Conservation (phyloP, 2,888 invertebrate species). For the Lapara coniferarum region DNA sequence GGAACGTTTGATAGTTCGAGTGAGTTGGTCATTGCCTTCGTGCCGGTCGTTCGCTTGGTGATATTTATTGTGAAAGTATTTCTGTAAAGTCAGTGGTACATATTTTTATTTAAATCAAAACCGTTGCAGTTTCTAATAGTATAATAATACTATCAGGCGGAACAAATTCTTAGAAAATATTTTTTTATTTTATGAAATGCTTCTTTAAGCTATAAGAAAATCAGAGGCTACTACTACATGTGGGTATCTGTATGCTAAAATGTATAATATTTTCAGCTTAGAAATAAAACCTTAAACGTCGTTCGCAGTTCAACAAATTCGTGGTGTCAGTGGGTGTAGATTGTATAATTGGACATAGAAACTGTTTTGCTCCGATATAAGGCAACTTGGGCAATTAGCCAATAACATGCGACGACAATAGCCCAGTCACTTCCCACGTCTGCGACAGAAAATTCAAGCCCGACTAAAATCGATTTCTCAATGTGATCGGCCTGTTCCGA, state of each 20-base stretch:
- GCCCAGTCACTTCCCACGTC: constrained; percentile 49
- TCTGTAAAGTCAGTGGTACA: too few relatives aligned
- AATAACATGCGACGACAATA: constrained; percentile 48
- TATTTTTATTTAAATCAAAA: too few relatives aligned
- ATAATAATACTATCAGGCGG: too few relatives aligned
- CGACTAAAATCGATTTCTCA: constrained; percentile 39
- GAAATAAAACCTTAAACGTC: not conserved
- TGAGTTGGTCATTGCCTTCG: too few relatives aligned
- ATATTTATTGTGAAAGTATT: too few relatives aligned
- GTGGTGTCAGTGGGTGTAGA: constrained; percentile 45
- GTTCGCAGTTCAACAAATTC: constrained; percentile 1
- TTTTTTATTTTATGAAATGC: too few relatives aligned
- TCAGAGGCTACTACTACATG: too few relatives aligned
- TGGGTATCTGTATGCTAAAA: not conserved
- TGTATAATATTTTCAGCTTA: not conserved
- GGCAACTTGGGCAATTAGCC: constrained; percentile 52
- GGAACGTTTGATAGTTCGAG: too few relatives aligned
- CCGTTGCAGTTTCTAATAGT: too few relatives aligned
- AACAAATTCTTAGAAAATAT: too few relatives aligned
- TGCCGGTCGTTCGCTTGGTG: too few relatives aligned
- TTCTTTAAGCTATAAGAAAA: too few relatives aligned
- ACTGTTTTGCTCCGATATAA: constrained; percentile 40
- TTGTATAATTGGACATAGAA: constrained; percentile 52
- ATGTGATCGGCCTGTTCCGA: constrained; percentile 31
- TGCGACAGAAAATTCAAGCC: constrained; percentile 42